phyloP scores from a whole-genome alignment of 2,113 vertebrate genomes.

The Malurus cyaneus region DNA sequence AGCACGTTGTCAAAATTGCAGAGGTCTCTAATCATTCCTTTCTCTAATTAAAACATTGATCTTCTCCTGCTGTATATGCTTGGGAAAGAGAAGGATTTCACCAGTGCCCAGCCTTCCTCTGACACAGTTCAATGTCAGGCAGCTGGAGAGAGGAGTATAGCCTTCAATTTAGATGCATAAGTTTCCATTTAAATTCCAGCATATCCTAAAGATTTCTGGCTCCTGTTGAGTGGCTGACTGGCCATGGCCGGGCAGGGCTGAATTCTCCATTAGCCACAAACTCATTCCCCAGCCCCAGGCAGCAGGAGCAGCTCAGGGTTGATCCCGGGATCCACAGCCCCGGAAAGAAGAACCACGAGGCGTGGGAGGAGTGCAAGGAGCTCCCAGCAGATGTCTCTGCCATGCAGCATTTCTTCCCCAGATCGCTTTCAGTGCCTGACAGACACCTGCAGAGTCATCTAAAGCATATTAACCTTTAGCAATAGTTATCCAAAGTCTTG shows the following conservation, averaged over 20 bases:
- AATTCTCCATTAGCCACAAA: not conserved
- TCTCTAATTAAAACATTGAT: not conserved
- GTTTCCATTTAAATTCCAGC: conserved; percentile 28
- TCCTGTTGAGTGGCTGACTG: not conserved
- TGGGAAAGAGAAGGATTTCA: not conserved
- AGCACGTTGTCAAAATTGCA: not conserved
- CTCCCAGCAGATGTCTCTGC: conserved; percentile 66
- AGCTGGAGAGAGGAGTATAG: not conserved
- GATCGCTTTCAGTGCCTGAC: fast-evolving
- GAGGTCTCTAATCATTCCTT: not conserved
- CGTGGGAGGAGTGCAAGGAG: not conserved
- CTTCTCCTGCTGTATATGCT: not conserved
- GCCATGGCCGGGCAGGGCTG: not conserved
- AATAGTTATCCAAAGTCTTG: conserved; percentile 34
- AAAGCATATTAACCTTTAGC: conserved; percentile 38
- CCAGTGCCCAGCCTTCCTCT: not conserved
- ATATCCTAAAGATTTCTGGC: not conserved
- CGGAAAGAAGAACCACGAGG: fast-evolving
- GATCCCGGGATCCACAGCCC: not conserved
- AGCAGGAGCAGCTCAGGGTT: not conserved
- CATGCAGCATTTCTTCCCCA: not conserved
- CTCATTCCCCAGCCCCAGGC: not conserved
- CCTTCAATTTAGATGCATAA: conserved; percentile 14
- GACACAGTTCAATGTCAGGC: not conserved
- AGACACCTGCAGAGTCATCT: conserved; percentile 15